phyloP scores from a whole-genome alignment of 2,797 vertebrate genomes.

The Neomorphus geoffroyi region DNA sequence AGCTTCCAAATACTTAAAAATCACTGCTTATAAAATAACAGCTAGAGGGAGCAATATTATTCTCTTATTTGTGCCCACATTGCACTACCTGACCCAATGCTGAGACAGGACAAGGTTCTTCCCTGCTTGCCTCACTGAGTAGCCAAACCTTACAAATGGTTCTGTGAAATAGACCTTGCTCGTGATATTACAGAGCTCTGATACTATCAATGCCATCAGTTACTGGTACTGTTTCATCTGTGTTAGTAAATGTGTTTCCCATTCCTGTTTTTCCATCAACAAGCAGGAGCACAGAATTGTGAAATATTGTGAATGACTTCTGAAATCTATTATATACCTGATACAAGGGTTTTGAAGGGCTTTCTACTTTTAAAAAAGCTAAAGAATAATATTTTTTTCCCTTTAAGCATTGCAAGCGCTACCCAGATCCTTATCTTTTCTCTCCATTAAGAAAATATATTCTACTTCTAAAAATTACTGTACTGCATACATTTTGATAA shows the following conservation, averaged over 20 bases:
- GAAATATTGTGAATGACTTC: background rate
- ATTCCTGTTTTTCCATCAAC: background rate
- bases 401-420: background rate
- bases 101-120: background rate
- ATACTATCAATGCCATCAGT: background rate
- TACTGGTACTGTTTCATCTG: background rate
- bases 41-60: background rate
- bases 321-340: background rate
- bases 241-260: background rate
- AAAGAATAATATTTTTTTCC: background rate
- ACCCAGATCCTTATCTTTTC: background rate
- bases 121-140: background rate
- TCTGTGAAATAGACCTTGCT: background rate
- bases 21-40: background rate
- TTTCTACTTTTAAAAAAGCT: background rate
- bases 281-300: background rate
- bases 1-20: background rate
- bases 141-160: background rate
- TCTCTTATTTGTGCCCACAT: background rate
- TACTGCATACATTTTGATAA: background rate
- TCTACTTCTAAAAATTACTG: background rate
- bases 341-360: background rate
- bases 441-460: background rate
- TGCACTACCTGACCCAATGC: background rate
- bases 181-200: background rate